Percentiles rank a stretch among this genome's conserved stretches.
Conservation (phyloP, 2,113 vertebrate genomes). For the Struthidea cinerea region DNA sequence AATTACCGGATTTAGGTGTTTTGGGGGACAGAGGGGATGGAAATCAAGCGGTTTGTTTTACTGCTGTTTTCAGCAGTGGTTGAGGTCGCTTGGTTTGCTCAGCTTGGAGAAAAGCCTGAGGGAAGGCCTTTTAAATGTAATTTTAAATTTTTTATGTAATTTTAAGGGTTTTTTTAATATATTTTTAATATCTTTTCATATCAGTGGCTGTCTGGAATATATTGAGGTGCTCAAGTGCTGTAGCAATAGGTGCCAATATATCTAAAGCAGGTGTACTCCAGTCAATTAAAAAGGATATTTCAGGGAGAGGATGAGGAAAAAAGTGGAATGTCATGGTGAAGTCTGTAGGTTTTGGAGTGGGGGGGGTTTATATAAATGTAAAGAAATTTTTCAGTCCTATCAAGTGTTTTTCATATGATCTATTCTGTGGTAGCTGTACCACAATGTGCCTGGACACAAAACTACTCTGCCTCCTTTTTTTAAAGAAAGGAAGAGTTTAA, state of each 20-base stretch:
- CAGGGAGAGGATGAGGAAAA: background rate
- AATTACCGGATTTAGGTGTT: background rate
- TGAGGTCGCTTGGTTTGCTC: background rate
- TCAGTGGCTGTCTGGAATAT: background rate
- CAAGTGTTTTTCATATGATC: background rate
- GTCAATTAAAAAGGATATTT: background rate
- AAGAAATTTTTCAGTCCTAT: background rate
- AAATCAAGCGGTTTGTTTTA: background rate
- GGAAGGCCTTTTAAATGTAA: background rate
- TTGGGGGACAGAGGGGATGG: background rate
- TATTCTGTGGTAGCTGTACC: background rate
- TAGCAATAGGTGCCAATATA: background rate
- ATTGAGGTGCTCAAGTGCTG: background rate
- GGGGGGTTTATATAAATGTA: rapidly evolving
- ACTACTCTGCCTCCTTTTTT: background rate
- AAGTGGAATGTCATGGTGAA: background rate
- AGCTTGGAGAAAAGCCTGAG: background rate
- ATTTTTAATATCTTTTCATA: background rate
- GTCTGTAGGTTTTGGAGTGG: background rate
- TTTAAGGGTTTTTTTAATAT: background rate
- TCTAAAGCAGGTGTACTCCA: background rate
- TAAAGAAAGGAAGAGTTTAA: background rate
- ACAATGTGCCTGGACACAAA: rapidly evolving
- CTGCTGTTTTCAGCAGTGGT: background rate
- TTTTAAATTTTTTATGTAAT: background rate